phyloP scores from a whole-genome alignment of 2,797 vertebrate species.

The Chiroxiphia lanceolata region DNA sequence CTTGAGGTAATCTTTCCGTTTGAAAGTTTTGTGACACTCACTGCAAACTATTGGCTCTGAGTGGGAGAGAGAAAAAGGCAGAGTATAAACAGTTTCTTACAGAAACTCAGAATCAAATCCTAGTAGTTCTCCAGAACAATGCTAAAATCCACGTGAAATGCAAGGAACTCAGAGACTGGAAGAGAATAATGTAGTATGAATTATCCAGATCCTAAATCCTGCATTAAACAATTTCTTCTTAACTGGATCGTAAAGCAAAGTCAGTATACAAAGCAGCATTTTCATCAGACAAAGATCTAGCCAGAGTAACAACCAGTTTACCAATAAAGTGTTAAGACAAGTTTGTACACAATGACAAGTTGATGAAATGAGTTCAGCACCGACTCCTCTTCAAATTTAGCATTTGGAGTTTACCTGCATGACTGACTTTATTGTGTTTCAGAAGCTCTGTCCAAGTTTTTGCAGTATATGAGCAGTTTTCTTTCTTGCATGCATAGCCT shows the following conservation, averaged over 20 bases:
- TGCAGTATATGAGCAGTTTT: slow-evolving; percentile 81
- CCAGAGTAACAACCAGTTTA: neutral
- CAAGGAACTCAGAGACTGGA: neutral
- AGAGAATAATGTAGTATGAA: neutral
- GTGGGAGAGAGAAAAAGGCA: neutral
- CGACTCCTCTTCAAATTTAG: neutral
- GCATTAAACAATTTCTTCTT: neutral
- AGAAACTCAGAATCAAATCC: neutral
- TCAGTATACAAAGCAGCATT: neutral
- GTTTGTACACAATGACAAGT: neutral
- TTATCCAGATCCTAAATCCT: neutral
- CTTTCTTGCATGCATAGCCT: slow-evolving; percentile 88
- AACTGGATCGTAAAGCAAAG: neutral
- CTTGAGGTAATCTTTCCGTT: slow-evolving; percentile 79
- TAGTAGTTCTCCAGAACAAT: neutral
- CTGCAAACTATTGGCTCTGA: slow-evolving; percentile 80
- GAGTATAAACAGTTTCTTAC: neutral
- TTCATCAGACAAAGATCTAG: neutral
- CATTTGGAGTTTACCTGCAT: slow-evolving; percentile 77
- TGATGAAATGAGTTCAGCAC: neutral
- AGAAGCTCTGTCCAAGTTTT: slow-evolving; percentile 90
- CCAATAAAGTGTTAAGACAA: neutral
- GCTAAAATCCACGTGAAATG: neutral
- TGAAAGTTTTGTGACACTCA: slow-evolving; percentile 82
- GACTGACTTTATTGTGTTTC: slow-evolving; percentile 82